Evolutionary conservation across 2,113 vertebrate species (phyloP), one percentile per base, ranked within the genome.

Genomic region (Apistogramma diplotaenia): DNA sequence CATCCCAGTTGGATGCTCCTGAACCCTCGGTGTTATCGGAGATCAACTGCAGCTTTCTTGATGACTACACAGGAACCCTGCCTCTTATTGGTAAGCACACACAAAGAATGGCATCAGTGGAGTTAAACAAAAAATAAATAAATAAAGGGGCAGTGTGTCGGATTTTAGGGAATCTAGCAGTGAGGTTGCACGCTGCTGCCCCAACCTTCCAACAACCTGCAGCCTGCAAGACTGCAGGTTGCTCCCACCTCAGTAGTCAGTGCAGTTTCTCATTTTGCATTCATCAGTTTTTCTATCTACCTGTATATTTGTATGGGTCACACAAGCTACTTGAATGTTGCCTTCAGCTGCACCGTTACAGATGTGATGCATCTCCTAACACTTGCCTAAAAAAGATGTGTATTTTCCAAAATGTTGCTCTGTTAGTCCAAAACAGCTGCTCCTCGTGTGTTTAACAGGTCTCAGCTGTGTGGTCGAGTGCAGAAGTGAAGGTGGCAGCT

Each of bases 11-110:
- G 15, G 23, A 35, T 6, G 33, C 9, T 25, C n/a, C 58, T 1
- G 77, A 83, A 27, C 16, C n/a, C 11, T 33, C 25, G 16, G 46
- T 33, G 19, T 37, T 25, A 4, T 76, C 67, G 2, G 72, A 82
- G 16, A 33, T 31, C 21, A 53, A 3, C 49, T 29, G n/a, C 49
- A 51, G 31, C 73, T 73, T 81, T 79, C 67, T 89, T 12, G 78
- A 90, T 49, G 35, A 55, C 62, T 83, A 88, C 79, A 56, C 12
- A 3, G 85, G 85, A 73, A 23, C 11, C 8, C n/a, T 40, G 5
- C 87, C 92, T 60, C 37, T 91, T 1, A 91, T 94, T 27, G 94
- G 94, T 94, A 72, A 93, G 90, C 10, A 56, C 5, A 23, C 74
- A 84, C 56, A 15, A 37, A 53, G 16, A 55, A 23, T 1, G 12